Evolutionary conservation across 2,113 vertebrate species (phyloP).

Genomic region (Tenebrosternarchus preto): DNA sequence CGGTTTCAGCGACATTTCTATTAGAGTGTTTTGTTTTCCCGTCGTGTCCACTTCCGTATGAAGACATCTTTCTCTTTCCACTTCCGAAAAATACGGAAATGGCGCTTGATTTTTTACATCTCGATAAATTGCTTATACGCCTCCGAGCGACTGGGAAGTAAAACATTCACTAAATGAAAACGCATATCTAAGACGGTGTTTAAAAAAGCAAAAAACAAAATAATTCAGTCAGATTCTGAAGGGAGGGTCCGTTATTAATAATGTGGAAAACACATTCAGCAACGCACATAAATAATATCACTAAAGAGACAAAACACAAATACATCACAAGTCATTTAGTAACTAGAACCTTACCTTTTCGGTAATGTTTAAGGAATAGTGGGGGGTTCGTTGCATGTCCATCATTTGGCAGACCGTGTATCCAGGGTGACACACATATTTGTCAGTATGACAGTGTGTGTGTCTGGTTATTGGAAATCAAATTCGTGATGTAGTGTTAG

Average conservation of each 20-base stretch:
- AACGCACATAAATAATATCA: neutral
- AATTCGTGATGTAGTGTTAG: no score
- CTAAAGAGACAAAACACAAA: neutral
- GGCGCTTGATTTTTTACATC: neutral
- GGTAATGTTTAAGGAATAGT: neutral
- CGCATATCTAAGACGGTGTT: no score
- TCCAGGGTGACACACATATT: no score
- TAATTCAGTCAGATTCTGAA: neutral
- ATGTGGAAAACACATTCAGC: neutral
- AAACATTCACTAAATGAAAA: no score
- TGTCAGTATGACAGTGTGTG: no score
- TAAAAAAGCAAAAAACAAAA: neutral
- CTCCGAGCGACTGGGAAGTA: neutral
- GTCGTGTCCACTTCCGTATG: constrained; percentile 41
- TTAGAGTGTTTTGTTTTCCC: constrained; percentile 28
- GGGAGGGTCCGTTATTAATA: neutral
- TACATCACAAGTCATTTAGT: neutral
- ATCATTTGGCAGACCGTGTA: no score
- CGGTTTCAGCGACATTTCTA: constrained; percentile 50
- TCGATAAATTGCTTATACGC: neutral
- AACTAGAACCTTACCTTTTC: neutral
- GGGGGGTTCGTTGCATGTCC: no score
- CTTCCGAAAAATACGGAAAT: constrained; percentile 38
- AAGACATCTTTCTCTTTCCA: constrained; percentile 67
- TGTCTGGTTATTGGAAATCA: no score